Conservation (phyloP, 1,140 invertebrate genomes). For the Cephus cinctus region DNA sequence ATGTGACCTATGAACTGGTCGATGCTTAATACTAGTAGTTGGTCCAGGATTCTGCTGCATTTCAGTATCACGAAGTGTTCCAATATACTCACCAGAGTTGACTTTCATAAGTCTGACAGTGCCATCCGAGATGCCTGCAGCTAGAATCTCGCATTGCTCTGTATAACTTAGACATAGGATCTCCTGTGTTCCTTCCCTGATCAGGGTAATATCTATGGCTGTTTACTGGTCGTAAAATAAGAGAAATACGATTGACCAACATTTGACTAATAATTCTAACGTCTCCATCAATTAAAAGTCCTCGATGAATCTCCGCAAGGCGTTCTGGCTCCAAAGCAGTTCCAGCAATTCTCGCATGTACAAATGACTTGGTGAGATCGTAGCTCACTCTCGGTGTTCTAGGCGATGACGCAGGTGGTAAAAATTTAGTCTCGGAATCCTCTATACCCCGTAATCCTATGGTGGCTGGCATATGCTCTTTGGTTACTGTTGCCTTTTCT, state of each 20-base stretch:
- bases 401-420: too few relatives aligned
- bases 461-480: too few relatives aligned
- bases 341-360: background rate
- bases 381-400: background rate
- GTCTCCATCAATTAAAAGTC: background rate
- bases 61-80: constrained; percentile 56
- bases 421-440: too few relatives aligned
- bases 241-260: background rate
- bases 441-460: too few relatives aligned
- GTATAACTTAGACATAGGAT: constrained; percentile 62
- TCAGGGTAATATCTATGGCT: constrained; percentile 7
- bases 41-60: constrained; percentile 56
- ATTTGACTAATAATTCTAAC: background rate
- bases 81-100: constrained; percentile 43
- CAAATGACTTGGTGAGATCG: background rate
- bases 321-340: background rate
- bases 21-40: constrained; percentile 60
- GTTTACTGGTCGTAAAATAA: background rate
- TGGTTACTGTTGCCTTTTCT: too few relatives aligned
- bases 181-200: constrained; percentile 56
- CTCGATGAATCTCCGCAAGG: background rate
- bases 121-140: constrained; percentile 59
- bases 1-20: constrained; percentile 57
- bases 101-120: constrained; percentile 56
- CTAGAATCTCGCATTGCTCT: constrained; percentile 58